These are phyloP conservation scores for Pterocles orientalis DNA, from an alignment of 2,113 vertebrate genomes.

Conservation along the genomic window DNA sequence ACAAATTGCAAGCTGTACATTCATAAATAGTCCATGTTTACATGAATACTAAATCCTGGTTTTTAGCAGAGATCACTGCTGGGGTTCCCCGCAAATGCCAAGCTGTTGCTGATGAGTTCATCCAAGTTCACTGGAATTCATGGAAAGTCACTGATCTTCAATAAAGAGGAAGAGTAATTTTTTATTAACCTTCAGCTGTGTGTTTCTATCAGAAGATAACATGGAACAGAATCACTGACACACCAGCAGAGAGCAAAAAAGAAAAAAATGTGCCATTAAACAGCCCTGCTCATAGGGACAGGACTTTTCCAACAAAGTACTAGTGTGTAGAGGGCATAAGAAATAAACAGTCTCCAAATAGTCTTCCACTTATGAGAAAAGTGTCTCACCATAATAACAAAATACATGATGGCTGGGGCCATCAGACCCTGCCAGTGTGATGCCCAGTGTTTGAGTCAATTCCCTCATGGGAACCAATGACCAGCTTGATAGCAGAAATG, in stretches of 20 bases:
- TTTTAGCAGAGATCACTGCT: background rate
- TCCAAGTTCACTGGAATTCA: background rate
- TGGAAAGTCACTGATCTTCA: background rate
- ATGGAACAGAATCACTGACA: background rate
- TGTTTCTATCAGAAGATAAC: background rate
- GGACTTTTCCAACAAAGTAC: background rate
- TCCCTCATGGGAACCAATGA: background rate
- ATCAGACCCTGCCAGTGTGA: background rate
- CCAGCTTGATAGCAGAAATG: background rate
- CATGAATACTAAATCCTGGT: background rate
- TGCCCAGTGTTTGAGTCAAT: fast-evolving
- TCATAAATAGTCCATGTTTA: background rate
- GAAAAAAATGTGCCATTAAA: background rate
- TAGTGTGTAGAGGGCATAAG: fast-evolving
- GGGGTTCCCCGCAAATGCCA: background rate
- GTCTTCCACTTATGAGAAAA: background rate
- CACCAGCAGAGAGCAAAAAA: background rate
- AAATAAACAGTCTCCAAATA: background rate
- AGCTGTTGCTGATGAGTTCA: background rate
- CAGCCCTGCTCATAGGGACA: background rate
- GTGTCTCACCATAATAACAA: background rate
- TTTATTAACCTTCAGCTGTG: background rate
- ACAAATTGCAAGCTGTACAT: background rate
- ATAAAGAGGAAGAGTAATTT: background rate
- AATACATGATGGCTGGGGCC: no score